phyloP scores from a whole-genome alignment of 2,888 invertebrate species.

The Pomacea canaliculata region DNA sequence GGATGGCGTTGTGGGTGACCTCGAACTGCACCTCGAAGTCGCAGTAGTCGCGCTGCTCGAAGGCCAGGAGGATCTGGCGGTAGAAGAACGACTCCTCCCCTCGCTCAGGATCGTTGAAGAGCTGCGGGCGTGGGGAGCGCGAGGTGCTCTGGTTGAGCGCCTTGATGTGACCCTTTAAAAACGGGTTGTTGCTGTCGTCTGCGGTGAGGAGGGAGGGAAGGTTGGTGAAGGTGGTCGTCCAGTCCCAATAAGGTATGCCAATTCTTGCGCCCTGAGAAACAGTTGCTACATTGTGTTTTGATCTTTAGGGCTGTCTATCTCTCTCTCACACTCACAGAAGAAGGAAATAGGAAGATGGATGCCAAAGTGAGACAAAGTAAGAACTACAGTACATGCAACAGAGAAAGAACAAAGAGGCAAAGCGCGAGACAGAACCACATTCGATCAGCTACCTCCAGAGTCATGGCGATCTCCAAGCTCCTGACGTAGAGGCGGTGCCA shows the following conservation, averaged over 20 bases:
- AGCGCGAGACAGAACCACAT: too few species aligned
- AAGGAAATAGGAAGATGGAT: too few species aligned
- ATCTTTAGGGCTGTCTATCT: constrained; percentile 4
- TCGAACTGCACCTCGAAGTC: constrained; percentile 40
- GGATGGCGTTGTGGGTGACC: constrained; percentile 36
- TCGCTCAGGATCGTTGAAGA: constrained; percentile 32
- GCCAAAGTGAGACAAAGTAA: too few species aligned
- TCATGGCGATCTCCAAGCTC: constrained; percentile 35
- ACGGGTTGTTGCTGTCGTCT: constrained; percentile 35
- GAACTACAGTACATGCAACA: too few species aligned
- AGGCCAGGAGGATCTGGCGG: constrained; percentile 33
- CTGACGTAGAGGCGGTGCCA: constrained; percentile 39
- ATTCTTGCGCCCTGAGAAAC: constrained; percentile 29
- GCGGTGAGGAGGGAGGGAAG: constrained; percentile 32
- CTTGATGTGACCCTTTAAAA: constrained; percentile 24
- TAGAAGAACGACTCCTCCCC: constrained; percentile 39
- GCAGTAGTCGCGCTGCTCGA: constrained; percentile 40
- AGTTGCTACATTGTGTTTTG: neutral
- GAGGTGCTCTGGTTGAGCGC: constrained; percentile 25
- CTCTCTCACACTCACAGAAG: too few species aligned
- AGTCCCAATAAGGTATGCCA: constrained; percentile 39
- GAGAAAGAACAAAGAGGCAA: too few species aligned
- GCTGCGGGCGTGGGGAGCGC: constrained; percentile 30
- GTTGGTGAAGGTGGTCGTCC: constrained; percentile 30
- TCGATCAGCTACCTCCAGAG: neutral